Base-by-base conservation (phyloP, 2,888 invertebrate species). In the Prosopocoilus inquinatus region DNA sequence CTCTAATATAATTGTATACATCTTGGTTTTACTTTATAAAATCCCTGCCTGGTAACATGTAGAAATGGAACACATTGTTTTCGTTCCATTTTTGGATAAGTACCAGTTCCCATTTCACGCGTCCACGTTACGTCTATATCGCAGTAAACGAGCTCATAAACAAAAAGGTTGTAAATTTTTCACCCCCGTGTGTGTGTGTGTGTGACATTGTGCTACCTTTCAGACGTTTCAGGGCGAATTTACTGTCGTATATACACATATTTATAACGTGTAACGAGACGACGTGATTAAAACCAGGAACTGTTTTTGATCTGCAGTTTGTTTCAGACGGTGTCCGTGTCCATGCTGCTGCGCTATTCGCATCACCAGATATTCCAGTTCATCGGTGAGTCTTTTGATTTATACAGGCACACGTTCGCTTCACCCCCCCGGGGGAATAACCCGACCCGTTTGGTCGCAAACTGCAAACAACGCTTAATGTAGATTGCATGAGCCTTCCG, bases 341-440 rank as follows among this genome's bases (percentile, higher is more conserved):
- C 98, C 41, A 97, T 98, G 91, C 81, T 99, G 67, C 82, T 99
- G 67, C 88, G 98, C 48, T 99, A 98, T 79, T 98, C 98, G 9
- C 99, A 99, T 80, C 98, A 99, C 77, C 99, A 99, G 81, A 98
- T 99, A 73, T 98, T 99, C 80, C 89, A 98, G 60, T 98, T 99
- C 75, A 98, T 99, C 69, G 95, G 96, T 96, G 82, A 90, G 90
- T 85, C 58, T 62, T 57, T 63, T 65, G 64, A 57, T 65, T 64
- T 67, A 66, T 64, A 62, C 47, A 61, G 58, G 64, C 63, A 61
- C 66, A 67, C 66, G 66, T 61, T 36, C 60, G 51, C 58, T n/a
- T n/a, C n/a, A n/a, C n/a, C n/a, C n/a, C n/a, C n/a, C 64, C 64
- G 60, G 50, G 53, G 64, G 64, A 63, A 60, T 56, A 54, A 34